Conservation (phyloP, 2,888 invertebrate species). For the Ditula angustiorana region DNA sequence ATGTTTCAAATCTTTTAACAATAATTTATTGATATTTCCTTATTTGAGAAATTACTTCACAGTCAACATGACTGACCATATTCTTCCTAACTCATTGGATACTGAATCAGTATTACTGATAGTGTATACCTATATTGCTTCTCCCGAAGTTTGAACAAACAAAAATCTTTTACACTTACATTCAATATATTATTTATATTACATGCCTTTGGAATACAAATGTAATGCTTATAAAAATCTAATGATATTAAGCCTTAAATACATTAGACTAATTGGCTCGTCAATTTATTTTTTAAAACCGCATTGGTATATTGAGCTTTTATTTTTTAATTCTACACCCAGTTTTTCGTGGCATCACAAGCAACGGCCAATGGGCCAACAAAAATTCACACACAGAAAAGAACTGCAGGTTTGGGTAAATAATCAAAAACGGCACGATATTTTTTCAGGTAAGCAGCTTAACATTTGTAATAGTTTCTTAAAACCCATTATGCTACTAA, state of each 20-base stretch:
- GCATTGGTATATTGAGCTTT: constrained; percentile 21
- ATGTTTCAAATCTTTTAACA: constrained; percentile 33
- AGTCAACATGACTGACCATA: constrained; percentile 21
- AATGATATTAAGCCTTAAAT: constrained; percentile 34
- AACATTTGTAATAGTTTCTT: constrained; percentile 30
- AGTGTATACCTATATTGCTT: constrained; percentile 7
- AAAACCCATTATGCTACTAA: constrained; percentile 30
- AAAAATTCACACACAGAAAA: not conserved
- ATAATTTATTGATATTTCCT: constrained; percentile 30
- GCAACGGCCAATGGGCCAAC: no score
- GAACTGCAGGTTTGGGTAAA: not conserved
- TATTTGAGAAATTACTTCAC: not conserved
- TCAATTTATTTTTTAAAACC: constrained; percentile 14
- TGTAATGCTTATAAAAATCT: constrained; percentile 36
- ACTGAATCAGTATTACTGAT: not conserved
- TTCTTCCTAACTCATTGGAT: not conserved
- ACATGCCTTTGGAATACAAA: constrained; percentile 29
- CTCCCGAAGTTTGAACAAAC: constrained; percentile 5
- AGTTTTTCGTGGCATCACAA: not conserved
- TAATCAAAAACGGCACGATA: not conserved
- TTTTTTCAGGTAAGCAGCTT: constrained; percentile 12
- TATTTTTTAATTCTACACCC: not conserved
- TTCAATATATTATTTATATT: constrained; percentile 8
- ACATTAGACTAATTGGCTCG: constrained; percentile 23
- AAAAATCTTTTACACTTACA: constrained; percentile 5